These are phyloP conservation scores for Helogale parvula DNA, from an alignment of 2,113 vertebrate species.

Conservation along the genomic window DNA sequence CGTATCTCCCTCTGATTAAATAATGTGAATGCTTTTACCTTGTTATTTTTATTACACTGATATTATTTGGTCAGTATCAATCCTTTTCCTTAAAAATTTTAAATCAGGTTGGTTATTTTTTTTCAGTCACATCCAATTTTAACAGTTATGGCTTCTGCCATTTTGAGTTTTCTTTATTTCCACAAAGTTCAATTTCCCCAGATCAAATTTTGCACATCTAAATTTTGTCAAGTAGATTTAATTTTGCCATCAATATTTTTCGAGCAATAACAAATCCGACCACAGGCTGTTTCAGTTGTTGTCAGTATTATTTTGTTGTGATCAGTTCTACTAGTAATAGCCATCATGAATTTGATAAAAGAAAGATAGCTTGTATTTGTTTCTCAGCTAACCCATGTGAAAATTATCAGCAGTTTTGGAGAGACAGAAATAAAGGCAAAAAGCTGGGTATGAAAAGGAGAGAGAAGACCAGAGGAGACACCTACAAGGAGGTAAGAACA, in stretches of 20 bases:
- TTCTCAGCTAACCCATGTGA: constrained; percentile 46
- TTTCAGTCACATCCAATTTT: constrained; percentile 51
- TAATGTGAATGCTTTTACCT: constrained; percentile 54
- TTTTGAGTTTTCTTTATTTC: constrained; percentile 66
- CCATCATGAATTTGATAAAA: constrained; percentile 55
- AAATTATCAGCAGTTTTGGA: constrained; percentile 44
- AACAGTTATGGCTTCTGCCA: constrained; percentile 57
- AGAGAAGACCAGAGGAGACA: background rate
- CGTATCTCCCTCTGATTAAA: constrained; percentile 47
- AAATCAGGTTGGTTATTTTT: constrained; percentile 4
- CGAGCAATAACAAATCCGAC: constrained; percentile 51
- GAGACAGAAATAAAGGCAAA: constrained; percentile 22
- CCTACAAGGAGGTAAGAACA: background rate
- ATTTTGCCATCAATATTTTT: constrained; percentile 65
- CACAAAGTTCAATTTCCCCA: constrained; percentile 60
- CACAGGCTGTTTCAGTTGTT: background rate
- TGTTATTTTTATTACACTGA: constrained; percentile 62
- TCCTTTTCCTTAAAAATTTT: constrained; percentile 44
- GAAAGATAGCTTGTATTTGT: constrained; percentile 45
- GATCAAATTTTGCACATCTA: constrained; percentile 63
- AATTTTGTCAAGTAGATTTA: constrained; percentile 74
- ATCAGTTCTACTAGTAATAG: constrained; percentile 49
- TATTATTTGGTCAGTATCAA: constrained; percentile 54
- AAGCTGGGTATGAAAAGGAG: background rate
- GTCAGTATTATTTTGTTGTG: constrained; percentile 64